Percentiles rank a stretch among this genome's conserved stretches.
Conservation (phyloP, 2,113 vertebrate genomes). For the Empidonax traillii region DNA sequence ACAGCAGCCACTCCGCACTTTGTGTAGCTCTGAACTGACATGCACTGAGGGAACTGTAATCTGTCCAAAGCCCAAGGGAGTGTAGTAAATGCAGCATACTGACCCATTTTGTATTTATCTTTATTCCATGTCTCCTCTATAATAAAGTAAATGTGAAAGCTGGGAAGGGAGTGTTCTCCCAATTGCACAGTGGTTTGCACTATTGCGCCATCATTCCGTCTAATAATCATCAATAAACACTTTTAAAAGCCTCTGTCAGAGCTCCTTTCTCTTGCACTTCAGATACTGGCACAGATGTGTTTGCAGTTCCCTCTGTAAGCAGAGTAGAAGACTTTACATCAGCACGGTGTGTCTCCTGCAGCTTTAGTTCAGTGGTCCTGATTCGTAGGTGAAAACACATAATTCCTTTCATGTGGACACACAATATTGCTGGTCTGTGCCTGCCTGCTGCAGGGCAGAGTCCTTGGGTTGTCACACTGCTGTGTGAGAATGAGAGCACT, state of each 20-base stretch:
- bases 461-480: not conserved
- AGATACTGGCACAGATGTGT: fast-evolving
- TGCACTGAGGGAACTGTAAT: slow-evolving; percentile 1
- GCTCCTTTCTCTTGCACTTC: not conserved
- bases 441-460: not conserved
- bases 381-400: not conserved
- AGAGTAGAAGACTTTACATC: not conserved
- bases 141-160: slow-evolving; percentile 65
- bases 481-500: fast-evolving
- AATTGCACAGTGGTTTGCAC: slow-evolving; percentile 68
- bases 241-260: slow-evolving; percentile 55
- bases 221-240: slow-evolving; percentile 72
- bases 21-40: not conserved
- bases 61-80: not conserved
- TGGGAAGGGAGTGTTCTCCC: slow-evolving; percentile 48
- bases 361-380: too few species aligned
- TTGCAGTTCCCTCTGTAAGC: not conserved
- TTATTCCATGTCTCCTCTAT: slow-evolving; percentile 41
- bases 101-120: slow-evolving; percentile 54
- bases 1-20: not conserved
- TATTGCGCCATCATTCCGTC: slow-evolving; percentile 66
- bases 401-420: fast-evolving
- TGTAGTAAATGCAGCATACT: not conserved
- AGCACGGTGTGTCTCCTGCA: not conserved
- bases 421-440: not conserved